Evolutionary conservation across 2,797 vertebrate genomes (phyloP).

Genomic region (Tapera naevia): DNA sequence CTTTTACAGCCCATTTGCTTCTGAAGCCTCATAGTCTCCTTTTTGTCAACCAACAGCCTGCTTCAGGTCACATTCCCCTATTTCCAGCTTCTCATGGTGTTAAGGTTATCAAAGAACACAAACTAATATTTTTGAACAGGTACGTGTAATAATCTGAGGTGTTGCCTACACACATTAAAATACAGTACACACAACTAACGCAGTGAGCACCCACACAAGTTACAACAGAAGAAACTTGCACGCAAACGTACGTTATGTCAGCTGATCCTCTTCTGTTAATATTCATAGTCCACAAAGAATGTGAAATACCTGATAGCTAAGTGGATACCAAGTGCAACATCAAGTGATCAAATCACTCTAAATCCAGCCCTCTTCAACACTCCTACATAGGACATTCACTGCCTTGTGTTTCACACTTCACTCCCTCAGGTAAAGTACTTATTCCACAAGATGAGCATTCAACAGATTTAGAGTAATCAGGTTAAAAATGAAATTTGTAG

Average conservation of each 20-base stretch:
- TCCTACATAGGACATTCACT: background rate
- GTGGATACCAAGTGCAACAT: background rate
- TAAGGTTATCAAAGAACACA: background rate
- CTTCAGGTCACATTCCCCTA: background rate
- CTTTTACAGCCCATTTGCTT: background rate
- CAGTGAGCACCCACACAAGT: background rate
- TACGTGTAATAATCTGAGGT: background rate
- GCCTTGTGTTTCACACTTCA: background rate
- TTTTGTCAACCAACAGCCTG: background rate
- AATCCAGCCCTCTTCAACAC: background rate
- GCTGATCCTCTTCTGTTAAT: background rate
- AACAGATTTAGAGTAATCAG: background rate
- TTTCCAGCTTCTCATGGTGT: background rate
- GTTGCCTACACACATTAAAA: background rate
- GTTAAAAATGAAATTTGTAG: background rate
- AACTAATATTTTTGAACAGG: background rate
- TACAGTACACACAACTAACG: background rate
- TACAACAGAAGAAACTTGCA: background rate
- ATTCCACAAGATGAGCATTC: background rate
- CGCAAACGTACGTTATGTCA: background rate
- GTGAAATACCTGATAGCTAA: background rate
- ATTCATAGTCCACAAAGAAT: background rate
- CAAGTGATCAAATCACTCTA: background rate
- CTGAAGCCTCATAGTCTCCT: background rate
- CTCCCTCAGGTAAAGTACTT: background rate